Evolutionary conservation across 2,797 vertebrate species (phyloP).

Genomic region (Yasuhikotakia modesta): DNA sequence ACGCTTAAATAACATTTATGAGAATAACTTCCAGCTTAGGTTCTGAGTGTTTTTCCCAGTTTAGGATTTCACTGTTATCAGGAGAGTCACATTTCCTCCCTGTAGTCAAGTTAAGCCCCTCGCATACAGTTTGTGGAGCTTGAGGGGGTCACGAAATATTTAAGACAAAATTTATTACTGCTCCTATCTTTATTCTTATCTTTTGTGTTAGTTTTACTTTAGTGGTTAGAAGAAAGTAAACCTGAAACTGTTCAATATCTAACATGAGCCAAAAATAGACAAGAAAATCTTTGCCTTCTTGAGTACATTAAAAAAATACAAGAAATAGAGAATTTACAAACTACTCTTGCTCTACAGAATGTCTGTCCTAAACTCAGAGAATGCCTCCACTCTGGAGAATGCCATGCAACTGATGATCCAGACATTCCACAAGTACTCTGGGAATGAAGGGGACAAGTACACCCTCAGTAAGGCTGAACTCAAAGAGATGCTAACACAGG

Average conservation of each 20-base stretch:
- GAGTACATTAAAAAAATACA: background rate
- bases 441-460: constrained; percentile 81
- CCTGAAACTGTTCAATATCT: constrained; percentile 1
- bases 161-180: background rate
- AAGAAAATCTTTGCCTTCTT: constrained; percentile 20
- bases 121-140: background rate
- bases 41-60: constrained; percentile 60
- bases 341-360: constrained; percentile 64
- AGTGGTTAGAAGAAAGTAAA: background rate
- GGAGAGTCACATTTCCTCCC: constrained; percentile 62
- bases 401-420: constrained; percentile 85
- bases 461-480: constrained; percentile 79
- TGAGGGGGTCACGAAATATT: background rate
- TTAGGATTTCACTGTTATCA: constrained; percentile 75
- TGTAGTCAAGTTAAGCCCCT: constrained; percentile 33
- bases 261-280: constrained; percentile 4
- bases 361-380: constrained; percentile 74
- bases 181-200: background rate
- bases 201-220: constrained; percentile 4
- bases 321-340: background rate
- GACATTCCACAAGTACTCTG: constrained; percentile 83
- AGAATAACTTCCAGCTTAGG: constrained; percentile 55
- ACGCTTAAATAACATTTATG: constrained; percentile 35
- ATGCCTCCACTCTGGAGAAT: constrained; percentile 76
- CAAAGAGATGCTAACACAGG: constrained; percentile 77